A percentile compares a stretch with the other conserved stretches of the same genome.
Conservation (phyloP, 2,888 invertebrate genomes). For the Rhagium mordax region DNA sequence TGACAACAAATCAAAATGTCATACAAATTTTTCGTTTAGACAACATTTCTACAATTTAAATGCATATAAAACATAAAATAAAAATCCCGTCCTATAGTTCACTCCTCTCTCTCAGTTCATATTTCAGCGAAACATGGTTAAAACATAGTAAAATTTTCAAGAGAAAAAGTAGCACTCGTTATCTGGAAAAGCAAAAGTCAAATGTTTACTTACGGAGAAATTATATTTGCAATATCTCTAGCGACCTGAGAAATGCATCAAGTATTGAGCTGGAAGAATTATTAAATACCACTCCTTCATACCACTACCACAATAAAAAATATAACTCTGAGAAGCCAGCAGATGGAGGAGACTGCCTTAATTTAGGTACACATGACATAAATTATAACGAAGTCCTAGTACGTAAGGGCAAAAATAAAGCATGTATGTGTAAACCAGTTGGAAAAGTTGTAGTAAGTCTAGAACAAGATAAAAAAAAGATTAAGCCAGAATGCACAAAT, state of each 20-base stretch:
- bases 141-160: background rate
- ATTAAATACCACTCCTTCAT: background rate
- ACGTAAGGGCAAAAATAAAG: conserved; percentile 12
- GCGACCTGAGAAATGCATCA: conserved; percentile 2
- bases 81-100: background rate
- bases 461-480: background rate
- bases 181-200: background rate
- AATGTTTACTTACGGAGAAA: background rate
- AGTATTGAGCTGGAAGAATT: conserved; percentile 18
- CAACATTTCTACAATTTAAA: background rate
- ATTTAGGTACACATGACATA: background rate
- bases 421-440: conserved; percentile 22
- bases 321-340: background rate
- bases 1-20: conserved; percentile 16
- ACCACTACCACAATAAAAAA: background rate
- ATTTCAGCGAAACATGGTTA: conserved; percentile 19
- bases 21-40: conserved; percentile 4
- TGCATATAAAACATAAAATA: conserved; percentile 13
- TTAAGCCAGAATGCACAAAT: background rate
- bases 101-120: conserved; percentile 4
- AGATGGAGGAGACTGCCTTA: background rate
- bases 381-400: conserved; percentile 13
- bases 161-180: background rate
- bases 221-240: background rate
- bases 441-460: background rate